Evolutionary conservation across 2,797 vertebrate species (phyloP), one percentile per base, ranked within the genome.

Genomic region (Zenarchopterus dispar): DNA sequence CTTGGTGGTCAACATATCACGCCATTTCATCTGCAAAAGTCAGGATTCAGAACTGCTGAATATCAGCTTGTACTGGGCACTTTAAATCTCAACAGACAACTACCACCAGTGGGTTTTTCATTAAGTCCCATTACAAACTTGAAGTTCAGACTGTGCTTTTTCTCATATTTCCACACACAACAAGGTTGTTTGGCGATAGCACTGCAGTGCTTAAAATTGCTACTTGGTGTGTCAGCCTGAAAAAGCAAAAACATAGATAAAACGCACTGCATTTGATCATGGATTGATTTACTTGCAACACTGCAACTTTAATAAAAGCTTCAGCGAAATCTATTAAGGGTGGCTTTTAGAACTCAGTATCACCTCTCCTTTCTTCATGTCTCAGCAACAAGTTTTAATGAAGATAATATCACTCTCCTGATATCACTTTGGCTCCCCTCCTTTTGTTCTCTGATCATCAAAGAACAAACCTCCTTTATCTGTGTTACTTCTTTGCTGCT

Each of bases 351-450:
- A 54, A 9, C 24, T 41, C 8, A 28, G 39, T 54, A 21, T 42
- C 21, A 15, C 16, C 15, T 45, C 46, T 39, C 6, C 52, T 42
- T 56, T 51, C 43, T 24, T 47, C 23, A 22, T 43, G 31, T 67
- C 22, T 48, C 62, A 26, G 46, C 48, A 61, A 66, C 70, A 68
- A 60, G 5, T 59, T 55, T 21, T 15, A 4, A 56, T 74, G 45
- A 56, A 54, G 36, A 58, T 33, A 36, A 55, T 54, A 44, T 68
- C 62, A 52, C 62, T 67, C 4, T 50, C 48, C 22, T 59, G 41
- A 48, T 50, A 31, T 44, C 43, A 6, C 56, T 60, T 16, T 15
- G 45, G 19, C 22, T 70, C 26, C 45, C 26, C 47, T 31, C 19
- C 51, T 23, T 47, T 70, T 60, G 31, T 60, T 41, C 21, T 42